Conservation (phyloP, 1,140 invertebrate species). For the Drosophila jambulina region DNA sequence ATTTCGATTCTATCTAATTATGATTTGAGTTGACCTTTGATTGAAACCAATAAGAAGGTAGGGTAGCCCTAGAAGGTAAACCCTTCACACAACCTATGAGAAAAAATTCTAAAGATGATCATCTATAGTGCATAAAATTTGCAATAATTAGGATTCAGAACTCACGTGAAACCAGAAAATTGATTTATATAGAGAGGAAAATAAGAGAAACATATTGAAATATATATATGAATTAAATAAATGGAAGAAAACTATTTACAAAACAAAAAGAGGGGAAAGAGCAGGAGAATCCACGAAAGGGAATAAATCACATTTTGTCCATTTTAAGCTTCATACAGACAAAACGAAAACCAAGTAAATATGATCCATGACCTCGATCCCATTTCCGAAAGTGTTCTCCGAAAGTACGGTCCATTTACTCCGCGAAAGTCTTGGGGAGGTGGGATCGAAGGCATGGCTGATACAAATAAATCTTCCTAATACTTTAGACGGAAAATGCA, state of each 20-base stretch:
- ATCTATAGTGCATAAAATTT: conserved; percentile 61
- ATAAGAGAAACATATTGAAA: conserved; percentile 45
- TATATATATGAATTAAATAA: conserved; percentile 50
- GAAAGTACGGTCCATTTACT: conserved; percentile 18
- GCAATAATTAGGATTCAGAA: conserved; percentile 55
- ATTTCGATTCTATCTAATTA: background rate
- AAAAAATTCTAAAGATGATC: conserved; percentile 49
- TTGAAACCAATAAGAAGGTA: conserved; percentile 14
- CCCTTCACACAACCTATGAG: conserved; percentile 48
- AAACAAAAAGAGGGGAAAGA: conserved; percentile 18
- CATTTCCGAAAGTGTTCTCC: conserved; percentile 14
- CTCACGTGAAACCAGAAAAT: conserved; percentile 36
- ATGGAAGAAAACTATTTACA: conserved; percentile 65
- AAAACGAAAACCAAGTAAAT: conserved; percentile 22
- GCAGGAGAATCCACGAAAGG: conserved; percentile 41
- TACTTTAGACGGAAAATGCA: conserved; percentile 46
- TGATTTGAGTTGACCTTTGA: background rate
- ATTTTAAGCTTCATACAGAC: conserved; percentile 72
- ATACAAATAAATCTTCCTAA: conserved; percentile 52
- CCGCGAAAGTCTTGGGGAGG: conserved; percentile 6
- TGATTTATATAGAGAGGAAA: conserved; percentile 36
- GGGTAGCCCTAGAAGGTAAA: conserved; percentile 28
- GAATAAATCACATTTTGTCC: conserved; percentile 66
- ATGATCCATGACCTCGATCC: conserved; percentile 23
- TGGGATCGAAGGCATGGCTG: conserved; percentile 12